Percentiles rank a stretch among this genome's conserved stretches.
These are phyloP conservation scores for Coremacera marginata DNA, from an alignment of 2,888 invertebrate species.

Conservation along the genomic window DNA sequence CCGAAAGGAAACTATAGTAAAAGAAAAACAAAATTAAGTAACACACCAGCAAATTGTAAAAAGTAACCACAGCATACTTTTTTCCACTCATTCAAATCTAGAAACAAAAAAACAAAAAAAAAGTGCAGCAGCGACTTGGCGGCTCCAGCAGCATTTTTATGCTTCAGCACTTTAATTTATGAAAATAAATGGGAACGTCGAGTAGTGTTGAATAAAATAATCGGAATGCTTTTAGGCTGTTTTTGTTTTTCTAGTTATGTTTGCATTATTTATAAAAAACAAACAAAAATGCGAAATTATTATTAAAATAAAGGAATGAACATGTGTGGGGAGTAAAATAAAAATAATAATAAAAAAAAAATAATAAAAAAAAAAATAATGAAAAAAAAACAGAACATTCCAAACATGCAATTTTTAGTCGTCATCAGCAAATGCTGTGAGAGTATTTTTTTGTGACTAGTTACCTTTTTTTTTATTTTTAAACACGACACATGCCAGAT, in stretches of 20 bases:
- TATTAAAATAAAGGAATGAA: background rate
- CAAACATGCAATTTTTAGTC: too few species aligned
- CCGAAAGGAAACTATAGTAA: background rate
- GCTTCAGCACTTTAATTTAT: conserved; percentile 32
- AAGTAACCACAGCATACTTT: background rate
- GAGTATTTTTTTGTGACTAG: too few species aligned
- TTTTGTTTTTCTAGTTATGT: too few species aligned
- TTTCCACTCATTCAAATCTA: background rate
- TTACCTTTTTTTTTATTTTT: too few species aligned
- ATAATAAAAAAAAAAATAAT: too few species aligned
- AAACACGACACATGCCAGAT: too few species aligned
- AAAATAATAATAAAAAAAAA: too few species aligned
- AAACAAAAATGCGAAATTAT: background rate
- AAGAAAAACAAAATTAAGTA: background rate
- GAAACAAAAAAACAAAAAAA: background rate
- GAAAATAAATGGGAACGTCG: conserved; percentile 14
- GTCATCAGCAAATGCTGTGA: too few species aligned
- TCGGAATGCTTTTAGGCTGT: too few species aligned
- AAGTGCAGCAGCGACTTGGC: conserved; percentile 9
- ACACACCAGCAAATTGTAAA: background rate
- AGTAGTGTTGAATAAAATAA: background rate
- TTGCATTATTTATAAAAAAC: background rate
- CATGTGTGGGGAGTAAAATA: too few species aligned
- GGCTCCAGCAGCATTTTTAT: conserved; percentile 8
- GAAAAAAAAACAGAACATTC: too few species aligned